phyloP scores from a whole-genome alignment of 1,140 invertebrate genomes.

The Maniola jurtina region DNA sequence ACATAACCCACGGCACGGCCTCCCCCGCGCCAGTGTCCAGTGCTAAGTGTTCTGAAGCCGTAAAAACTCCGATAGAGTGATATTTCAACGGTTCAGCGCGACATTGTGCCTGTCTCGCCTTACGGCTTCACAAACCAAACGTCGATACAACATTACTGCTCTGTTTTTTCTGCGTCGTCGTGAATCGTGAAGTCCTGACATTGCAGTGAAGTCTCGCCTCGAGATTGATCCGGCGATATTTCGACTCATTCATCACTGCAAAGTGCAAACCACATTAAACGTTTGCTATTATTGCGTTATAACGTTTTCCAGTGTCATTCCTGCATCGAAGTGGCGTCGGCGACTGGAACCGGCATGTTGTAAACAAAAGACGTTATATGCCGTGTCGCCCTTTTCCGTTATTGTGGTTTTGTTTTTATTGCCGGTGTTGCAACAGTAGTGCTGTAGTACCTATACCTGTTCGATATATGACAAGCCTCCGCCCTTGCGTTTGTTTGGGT shows the following conservation, averaged over 20 bases:
- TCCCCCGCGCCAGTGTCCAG: constrained; percentile 39
- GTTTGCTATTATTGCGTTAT: neutral
- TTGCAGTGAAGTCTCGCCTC: constrained; percentile 28
- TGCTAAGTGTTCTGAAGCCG: constrained; percentile 46
- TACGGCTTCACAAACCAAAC: constrained; percentile 51
- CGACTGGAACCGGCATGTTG: constrained; percentile 32
- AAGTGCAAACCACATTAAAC: constrained; percentile 13
- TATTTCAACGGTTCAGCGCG: constrained; percentile 46
- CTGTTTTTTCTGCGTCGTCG: constrained; percentile 49
- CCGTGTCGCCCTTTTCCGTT: constrained; percentile 37
- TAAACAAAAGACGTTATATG: constrained; percentile 40
- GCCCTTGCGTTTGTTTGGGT: constrained; percentile 27
- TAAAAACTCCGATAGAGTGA: constrained; percentile 50
- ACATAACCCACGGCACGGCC: constrained; percentile 10
- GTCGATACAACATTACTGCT: constrained; percentile 59
- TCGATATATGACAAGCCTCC: constrained; percentile 35
- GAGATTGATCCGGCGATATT: constrained; percentile 23
- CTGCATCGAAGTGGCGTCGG: constrained; percentile 21
- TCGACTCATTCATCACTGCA: constrained; percentile 24
- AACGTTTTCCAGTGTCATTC: constrained; percentile 18
- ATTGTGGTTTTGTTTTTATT: constrained; percentile 38
- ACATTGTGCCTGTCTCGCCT: constrained; percentile 48
- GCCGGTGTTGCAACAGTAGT: constrained; percentile 26
- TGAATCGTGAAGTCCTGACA: constrained; percentile 36
- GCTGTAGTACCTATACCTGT: neutral